Base-by-base conservation (phyloP, 2,888 invertebrate genomes). In the Vanessa cardui region DNA sequence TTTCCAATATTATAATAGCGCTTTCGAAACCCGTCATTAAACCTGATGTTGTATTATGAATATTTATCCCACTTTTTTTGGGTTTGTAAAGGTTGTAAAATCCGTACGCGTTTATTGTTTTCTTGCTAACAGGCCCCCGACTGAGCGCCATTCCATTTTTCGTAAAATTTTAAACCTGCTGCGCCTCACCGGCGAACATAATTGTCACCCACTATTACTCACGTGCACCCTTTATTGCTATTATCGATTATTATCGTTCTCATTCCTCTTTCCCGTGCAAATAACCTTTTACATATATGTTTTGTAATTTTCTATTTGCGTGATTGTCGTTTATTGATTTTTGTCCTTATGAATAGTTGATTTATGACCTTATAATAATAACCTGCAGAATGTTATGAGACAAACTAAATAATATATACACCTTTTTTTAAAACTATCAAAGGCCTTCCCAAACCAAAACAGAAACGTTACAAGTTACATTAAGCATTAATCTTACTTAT, bases 81-180 rank as follows among this genome's bases (percentile, higher is more conserved):
- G 31, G 20, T 15, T 45, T 59, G 54, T 15, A 61, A 46, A 49
- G 26, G 12, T 39, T 39, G 12, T 49, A 39, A 18, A 21, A 62
- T 69, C 33, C 52, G 49, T 47, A 65, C 21, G 49, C 56, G 39
- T 54, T 66, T 69, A 71, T 71, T 71, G 72, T 73, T 67, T 69
- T 73, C 69, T 63, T 67, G 58, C 72, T 77, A 76, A 77, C 76
- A 71, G 76, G 75, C 78, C 69, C 71, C 78, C 77, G 69, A 65
- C 77, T 54, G 79, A 62, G 71, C 64, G 65, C 71, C 72, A 72
- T 76, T 74, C 74, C 72, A 68, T 72, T 65, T 61, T 58, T 45
- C 46, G 50, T 45, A 18, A 52, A n/a, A 47, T 45, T 66, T 68
- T 67, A 72, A 81, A 83, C 88, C 85, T 83, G 87, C 87, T 86